phyloP scores from a whole-genome alignment of 1,140 invertebrate genomes.

The Andrena cerasifolii region DNA sequence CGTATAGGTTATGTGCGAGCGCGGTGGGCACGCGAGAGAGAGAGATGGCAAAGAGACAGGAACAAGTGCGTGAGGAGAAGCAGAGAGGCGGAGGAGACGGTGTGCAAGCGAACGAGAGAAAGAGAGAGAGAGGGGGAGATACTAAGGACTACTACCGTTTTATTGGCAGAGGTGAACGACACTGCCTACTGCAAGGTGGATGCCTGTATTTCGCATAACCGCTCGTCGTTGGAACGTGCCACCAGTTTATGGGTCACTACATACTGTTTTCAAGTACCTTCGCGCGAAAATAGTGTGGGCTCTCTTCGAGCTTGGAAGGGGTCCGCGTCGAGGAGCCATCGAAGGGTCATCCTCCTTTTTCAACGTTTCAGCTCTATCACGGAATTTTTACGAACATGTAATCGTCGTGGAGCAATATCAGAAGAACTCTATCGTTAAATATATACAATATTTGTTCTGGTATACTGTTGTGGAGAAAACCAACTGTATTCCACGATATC shows the following conservation, averaged over 20 bases:
- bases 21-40: neutral
- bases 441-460: too few relatives aligned
- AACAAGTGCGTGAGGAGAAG: constrained; percentile 35
- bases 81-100: constrained; percentile 24
- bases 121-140: constrained; percentile 15
- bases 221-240: constrained; percentile 50
- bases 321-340: neutral
- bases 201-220: constrained; percentile 58
- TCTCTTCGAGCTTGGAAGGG: constrained; percentile 1
- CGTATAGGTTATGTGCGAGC: constrained; percentile 39
- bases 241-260: constrained; percentile 62
- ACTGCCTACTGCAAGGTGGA: constrained; percentile 60
- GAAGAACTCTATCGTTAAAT: too few relatives aligned
- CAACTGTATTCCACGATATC: too few relatives aligned
- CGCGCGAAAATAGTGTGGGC: constrained; percentile 17
- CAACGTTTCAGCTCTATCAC: neutral
- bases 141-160: constrained; percentile 56
- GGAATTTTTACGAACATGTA: too few relatives aligned
- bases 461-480: too few relatives aligned
- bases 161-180: constrained; percentile 72
- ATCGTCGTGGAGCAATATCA: too few relatives aligned
- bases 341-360: neutral
- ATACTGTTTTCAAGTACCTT: constrained; percentile 43
- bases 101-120: constrained; percentile 10
- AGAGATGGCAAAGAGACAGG: constrained; percentile 20